Percentiles rank a stretch among this genome's conserved stretches.
Conservation (phyloP, 2,797 vertebrate genomes). For the Malurus splendens region DNA sequence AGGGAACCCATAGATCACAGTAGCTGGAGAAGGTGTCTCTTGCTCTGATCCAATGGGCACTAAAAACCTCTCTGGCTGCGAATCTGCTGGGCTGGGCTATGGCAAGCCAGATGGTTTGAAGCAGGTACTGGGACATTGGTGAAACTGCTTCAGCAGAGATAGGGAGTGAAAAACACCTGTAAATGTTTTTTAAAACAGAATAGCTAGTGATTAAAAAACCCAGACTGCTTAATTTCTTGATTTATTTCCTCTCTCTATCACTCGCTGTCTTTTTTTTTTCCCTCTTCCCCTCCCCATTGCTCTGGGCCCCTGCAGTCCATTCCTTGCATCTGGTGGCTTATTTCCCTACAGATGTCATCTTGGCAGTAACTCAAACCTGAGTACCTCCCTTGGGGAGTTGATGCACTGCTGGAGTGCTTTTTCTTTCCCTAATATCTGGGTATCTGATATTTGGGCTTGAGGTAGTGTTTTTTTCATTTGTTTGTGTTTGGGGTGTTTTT, state of each 20-base stretch:
- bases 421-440: background rate
- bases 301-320: background rate
- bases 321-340: slow-evolving; percentile 1
- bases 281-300: background rate
- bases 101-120: background rate
- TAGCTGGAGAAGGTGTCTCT: background rate
- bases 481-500: background rate
- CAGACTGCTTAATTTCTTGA: background rate
- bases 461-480: background rate
- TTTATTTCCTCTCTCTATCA: background rate
- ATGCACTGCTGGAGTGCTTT: background rate
- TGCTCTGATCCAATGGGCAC: background rate
- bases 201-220: background rate
- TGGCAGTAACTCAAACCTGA: background rate
- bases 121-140: background rate
- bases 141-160: background rate
- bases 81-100: background rate
- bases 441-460: background rate
- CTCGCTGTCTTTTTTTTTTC: background rate
- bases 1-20: background rate
- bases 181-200: background rate
- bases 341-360: slow-evolving; percentile 14
- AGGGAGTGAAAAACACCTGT: background rate
- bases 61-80: background rate
- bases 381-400: background rate